phyloP scores from a whole-genome alignment of 2,113 vertebrate genomes.

The Dipodomys stephensi region DNA sequence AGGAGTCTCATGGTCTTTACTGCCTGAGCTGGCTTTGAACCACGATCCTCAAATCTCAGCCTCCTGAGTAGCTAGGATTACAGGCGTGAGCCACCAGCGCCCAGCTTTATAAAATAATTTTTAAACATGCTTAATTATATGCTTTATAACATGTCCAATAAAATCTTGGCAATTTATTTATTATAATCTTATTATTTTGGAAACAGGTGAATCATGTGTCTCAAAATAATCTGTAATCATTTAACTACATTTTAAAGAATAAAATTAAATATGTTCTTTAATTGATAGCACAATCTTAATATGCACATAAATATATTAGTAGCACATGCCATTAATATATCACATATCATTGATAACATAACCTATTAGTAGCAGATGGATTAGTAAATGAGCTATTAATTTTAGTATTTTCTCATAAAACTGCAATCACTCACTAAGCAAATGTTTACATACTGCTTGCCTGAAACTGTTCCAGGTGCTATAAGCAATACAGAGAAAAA shows the following conservation, averaged over 20 bases:
- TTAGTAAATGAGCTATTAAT: not conserved
- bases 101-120: not conserved
- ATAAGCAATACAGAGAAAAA: not conserved
- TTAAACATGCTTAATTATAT: not conserved
- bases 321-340: not conserved
- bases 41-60: too few species aligned
- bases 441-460: conserved; percentile 24
- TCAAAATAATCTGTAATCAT: conserved; percentile 1
- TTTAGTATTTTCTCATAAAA: conserved; percentile 5
- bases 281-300: not conserved
- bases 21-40: too few species aligned
- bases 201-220: not conserved
- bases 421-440: not conserved
- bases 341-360: too few species aligned
- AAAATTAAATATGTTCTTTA: not conserved
- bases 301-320: not conserved
- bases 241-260: not conserved
- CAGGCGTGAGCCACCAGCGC: too few species aligned
- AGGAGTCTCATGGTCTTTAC: too few species aligned
- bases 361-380: not conserved
- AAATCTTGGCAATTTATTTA: not conserved
- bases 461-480: not conserved
- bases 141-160: not conserved
- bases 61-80: too few species aligned
- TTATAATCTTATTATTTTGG: not conserved